These are phyloP conservation scores for Protonemura montana DNA, from an alignment of 2,888 invertebrate genomes.

Conservation along the genomic window DNA sequence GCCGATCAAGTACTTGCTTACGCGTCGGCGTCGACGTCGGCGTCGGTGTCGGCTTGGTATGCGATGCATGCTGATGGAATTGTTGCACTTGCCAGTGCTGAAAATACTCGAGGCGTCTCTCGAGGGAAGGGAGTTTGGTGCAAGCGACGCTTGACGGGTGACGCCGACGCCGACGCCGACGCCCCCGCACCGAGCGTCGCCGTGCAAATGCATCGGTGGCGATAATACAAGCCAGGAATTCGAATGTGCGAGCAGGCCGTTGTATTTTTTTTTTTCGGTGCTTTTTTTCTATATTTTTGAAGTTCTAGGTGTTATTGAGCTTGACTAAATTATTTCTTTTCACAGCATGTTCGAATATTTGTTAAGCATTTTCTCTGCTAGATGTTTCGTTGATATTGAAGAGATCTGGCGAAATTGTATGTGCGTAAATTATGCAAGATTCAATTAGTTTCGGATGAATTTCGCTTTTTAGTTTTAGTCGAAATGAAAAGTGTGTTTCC, in stretches of 20 bases:
- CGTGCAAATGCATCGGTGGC: background rate
- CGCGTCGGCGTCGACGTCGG: too few relatives aligned
- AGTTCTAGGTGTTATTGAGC: background rate
- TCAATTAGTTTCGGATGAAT: background rate
- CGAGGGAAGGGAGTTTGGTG: background rate
- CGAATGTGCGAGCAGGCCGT: background rate
- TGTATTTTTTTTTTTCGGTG: background rate
- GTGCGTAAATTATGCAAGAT: background rate
- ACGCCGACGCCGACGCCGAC: constrained; percentile 4
- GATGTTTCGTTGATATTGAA: background rate
- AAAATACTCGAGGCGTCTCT: constrained; percentile 27
- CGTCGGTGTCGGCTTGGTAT: background rate
- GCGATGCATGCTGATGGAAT: background rate
- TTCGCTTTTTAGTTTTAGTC: background rate
- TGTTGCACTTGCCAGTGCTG: background rate
- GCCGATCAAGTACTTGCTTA: background rate
- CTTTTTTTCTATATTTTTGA: background rate
- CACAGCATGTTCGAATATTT: background rate
- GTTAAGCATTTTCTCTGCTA: background rate
- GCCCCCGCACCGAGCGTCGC: constrained; percentile 8
- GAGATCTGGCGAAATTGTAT: background rate
- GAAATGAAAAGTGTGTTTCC: background rate
- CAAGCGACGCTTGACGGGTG: constrained; percentile 12
- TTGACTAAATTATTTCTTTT: background rate
- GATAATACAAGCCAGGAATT: background rate